Base-by-base conservation (phyloP, 2,888 invertebrate genomes). In the Stenodema calcarata region DNA sequence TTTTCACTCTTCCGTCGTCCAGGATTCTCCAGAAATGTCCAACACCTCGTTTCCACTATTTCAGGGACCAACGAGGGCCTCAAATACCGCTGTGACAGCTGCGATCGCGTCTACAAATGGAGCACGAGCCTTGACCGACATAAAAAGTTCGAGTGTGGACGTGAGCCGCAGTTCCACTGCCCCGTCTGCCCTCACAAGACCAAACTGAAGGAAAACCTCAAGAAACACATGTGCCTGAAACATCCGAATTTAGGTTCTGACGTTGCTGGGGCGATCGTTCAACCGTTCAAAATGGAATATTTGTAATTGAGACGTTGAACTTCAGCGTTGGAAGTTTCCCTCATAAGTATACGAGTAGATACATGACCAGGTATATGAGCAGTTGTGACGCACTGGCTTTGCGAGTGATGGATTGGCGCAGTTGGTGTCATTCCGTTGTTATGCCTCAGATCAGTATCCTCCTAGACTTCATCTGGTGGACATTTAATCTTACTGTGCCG, bases 121-220 rank as follows among this genome's bases (percentile, higher is more conserved):
- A 78, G 84, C 4, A 86, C 87, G 11, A 89, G 89, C 35, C 86
- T 90, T 28, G 88, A 88, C 70, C 83, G 89, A 18, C 90, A 90
- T 87, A 87, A 88, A 14, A 30, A 41, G 41, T 62, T 62, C 23
- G 62, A 62, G 62, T 62, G 62, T 11, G 62, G 62, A 9, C 18
- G 62, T n/a, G 87, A 82, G 42, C 88, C 88, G 6, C 86, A 82
- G 14, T 93, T 92, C 90, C 91, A 92, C 88, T 93, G 93, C 89
- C 91, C 91, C 50, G 89, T 92, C 83, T 93, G 93, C 88, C 91
- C 91, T 0, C 88, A 89, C 69, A 87, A 85, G 41, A 87, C 89
- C 28, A 89, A 89, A 80, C 88, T 88, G 16, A 89, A 87, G 62
- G 86, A 83, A 16, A 88, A 89, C 87, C 62, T 89, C 14, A 87